Evolutionary conservation across 2,113 vertebrate genomes (phyloP).

Genomic region (Origma solitaria): DNA sequence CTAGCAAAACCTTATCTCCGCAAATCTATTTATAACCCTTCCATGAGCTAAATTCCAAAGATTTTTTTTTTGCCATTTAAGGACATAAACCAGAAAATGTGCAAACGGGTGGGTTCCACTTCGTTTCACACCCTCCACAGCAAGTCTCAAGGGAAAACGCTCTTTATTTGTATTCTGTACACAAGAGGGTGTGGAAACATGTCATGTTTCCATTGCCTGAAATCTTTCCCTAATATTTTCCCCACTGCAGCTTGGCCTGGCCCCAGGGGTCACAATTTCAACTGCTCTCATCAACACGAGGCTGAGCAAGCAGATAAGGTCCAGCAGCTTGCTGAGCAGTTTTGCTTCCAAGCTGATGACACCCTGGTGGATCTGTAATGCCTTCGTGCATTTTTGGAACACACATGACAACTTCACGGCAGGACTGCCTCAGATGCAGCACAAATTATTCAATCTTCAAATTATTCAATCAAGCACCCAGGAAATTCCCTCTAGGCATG

Average conservation of each 20-base stretch:
- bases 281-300: not conserved
- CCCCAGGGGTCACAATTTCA: not conserved
- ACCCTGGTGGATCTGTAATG: not conserved
- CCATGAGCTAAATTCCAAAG: constrained; percentile 30
- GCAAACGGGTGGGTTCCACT: constrained; percentile 6
- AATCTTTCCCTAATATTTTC: constrained; percentile 45
- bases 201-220: constrained; percentile 28
- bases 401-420: accelerated
- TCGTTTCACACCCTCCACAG: constrained; percentile 5
- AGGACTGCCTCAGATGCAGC: not conserved
- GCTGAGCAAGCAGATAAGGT: not conserved
- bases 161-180: constrained; percentile 33
- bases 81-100: constrained; percentile 36
- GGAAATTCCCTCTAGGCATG: not conserved
- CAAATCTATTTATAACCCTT: constrained; percentile 19
- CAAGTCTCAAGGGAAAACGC: not conserved
- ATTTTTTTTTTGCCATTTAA: constrained; percentile 41
- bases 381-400: not conserved
- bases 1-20: constrained; percentile 33
- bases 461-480: not conserved
- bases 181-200: constrained; percentile 57
- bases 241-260: not conserved
- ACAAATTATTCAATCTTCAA: not conserved
- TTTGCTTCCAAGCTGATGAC: not conserved
- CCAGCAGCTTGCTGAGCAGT: not conserved